Base-by-base conservation (phyloP, 2,113 vertebrate species). In the Mirza zaza region DNA sequence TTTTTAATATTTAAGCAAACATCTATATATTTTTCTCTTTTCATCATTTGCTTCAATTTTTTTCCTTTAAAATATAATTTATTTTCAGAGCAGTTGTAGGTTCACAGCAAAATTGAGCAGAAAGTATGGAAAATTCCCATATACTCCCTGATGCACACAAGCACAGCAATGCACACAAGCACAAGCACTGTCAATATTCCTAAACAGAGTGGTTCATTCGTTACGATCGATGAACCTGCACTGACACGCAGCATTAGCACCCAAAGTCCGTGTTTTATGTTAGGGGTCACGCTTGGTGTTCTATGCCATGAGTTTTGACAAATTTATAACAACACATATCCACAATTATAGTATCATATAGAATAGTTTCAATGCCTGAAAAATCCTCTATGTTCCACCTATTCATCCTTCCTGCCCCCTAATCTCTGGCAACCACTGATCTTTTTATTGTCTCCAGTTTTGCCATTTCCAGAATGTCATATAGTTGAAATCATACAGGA, bases 1-100 rank as follows among this genome's bases (percentile, higher is more conserved):
- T n/a, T 86, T 39, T 71, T 21, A 96, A 68, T 52, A 96, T 67
- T 68, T 61, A 81, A 80, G 73, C 79, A 89, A 92, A 45, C 83
- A 88, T 63, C 39, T 84, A 39, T 76, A 18, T 75, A 57, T 32
- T 52, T 86, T 55, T 87, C 34, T 68, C 34, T 75, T 92, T 50
- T 68, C 39, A 61, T 45, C 14, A 63, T 68, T 70, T 93, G 13
- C 52, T 94, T 76, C 36, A 11, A 48, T 45, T 34, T 88, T 71
- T 29, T 59, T 42, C 18, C 25, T 87, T 65, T 55, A 75, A 86
- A 75, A 73, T 7, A 55, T 55, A 63, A 11, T 73, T 89, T 87
- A 21, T 73, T 89, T 87, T 70, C 52, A 84, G 42, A 65, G 63
- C 61, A 63, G 29, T 77, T 93, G 85, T 48, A 80, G 63, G 57